These are phyloP conservation scores for Zophobas morio DNA, from an alignment of 1,140 invertebrate genomes.

Conservation along the genomic window DNA sequence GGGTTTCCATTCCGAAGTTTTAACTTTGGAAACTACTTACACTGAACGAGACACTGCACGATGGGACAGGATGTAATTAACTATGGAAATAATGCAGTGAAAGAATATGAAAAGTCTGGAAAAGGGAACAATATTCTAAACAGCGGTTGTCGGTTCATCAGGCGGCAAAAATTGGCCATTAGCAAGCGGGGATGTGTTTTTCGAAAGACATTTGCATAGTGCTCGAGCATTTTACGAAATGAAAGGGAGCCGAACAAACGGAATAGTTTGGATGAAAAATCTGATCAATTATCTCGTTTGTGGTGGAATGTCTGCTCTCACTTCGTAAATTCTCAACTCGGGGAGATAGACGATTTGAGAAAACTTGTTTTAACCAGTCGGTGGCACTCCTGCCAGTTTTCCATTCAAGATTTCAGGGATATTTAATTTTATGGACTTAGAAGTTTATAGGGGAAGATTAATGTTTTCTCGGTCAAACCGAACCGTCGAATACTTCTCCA, in stretches of 20 bases:
- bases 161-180: slow-evolving; percentile 24
- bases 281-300: slow-evolving; percentile 33
- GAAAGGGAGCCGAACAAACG: not conserved
- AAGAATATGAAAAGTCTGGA: slow-evolving; percentile 31
- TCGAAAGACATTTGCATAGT: slow-evolving; percentile 1
- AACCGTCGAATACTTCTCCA: too few species aligned
- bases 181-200: not conserved
- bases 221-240: not conserved
- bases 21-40: slow-evolving; percentile 41
- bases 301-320: not conserved
- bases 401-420: slow-evolving; percentile 13
- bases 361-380: slow-evolving; percentile 25
- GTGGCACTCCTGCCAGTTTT: not conserved
- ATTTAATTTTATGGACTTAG: slow-evolving; percentile 23
- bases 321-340: slow-evolving; percentile 2
- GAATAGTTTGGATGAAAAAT: slow-evolving; percentile 11
- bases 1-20: slow-evolving; percentile 38
- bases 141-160: slow-evolving; percentile 26
- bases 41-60: slow-evolving; percentile 13
- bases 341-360: slow-evolving; percentile 8
- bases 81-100: slow-evolving; percentile 32
- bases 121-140: slow-evolving; percentile 23
- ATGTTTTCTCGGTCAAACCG: too few species aligned
- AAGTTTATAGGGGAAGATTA: not conserved
- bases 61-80: slow-evolving; percentile 18